Percentiles rank a stretch among this genome's conserved stretches.
Evolutionary conservation across 1,140 invertebrate species (phyloP).

Genomic region (Atta texana): DNA sequence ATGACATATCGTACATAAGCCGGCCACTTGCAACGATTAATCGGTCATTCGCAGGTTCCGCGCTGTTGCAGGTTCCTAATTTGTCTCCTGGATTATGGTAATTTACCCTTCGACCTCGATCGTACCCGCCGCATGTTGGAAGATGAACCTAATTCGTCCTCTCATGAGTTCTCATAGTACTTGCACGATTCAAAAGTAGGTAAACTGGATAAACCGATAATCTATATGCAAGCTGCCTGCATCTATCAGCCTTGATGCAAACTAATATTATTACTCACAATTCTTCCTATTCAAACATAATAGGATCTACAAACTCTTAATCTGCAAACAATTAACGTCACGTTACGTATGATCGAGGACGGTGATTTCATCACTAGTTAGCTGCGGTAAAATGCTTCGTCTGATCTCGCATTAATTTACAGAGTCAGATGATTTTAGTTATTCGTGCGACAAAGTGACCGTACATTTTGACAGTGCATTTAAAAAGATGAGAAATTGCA

Average conservation of each 20-base stretch:
- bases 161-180: conserved; percentile 9
- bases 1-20: conserved; percentile 56
- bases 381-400: conserved; percentile 25
- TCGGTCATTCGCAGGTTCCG: conserved; percentile 60
- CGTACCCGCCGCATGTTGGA: conserved; percentile 6
- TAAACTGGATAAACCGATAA: conserved; percentile 72
- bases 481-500: conserved; percentile 15
- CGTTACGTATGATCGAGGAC: conserved; percentile 50
- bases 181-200: conserved; percentile 56
- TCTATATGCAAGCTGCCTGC: conserved; percentile 36
- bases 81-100: conserved; percentile 70
- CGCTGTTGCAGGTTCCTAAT: conserved; percentile 68
- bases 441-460: neutral
- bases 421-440: neutral
- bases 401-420: conserved; percentile 60
- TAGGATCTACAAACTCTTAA: conserved; percentile 51
- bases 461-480: neutral
- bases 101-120: conserved; percentile 47
- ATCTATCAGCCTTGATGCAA: conserved; percentile 2
- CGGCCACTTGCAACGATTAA: conserved; percentile 66
- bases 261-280: conserved; percentile 46
- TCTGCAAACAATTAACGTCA: conserved; percentile 66
- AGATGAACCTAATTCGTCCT: conserved; percentile 64
- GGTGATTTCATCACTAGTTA: conserved; percentile 21
- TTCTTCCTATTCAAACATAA: conserved; percentile 12